phyloP scores from a whole-genome alignment of 1,140 invertebrate species.

The Aphaenogaster ashmeadi region DNA sequence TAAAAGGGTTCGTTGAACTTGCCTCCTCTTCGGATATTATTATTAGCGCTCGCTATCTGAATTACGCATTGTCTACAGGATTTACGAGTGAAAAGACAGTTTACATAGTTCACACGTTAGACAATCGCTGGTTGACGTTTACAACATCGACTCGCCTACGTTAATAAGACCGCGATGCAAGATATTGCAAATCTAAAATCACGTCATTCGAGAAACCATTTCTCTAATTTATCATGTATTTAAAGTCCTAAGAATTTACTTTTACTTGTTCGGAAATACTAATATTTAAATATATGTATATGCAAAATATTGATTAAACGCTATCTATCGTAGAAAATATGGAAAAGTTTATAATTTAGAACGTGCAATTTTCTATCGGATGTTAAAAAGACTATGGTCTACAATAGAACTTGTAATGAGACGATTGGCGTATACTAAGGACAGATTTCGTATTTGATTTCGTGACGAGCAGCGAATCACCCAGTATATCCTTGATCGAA shows the following conservation, averaged over 20 bases:
- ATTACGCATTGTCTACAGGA: constrained; percentile 31
- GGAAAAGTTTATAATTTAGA: neutral
- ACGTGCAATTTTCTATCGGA: neutral
- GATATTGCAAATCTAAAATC: neutral
- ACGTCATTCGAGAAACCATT: neutral
- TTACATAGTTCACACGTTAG: constrained; percentile 37
- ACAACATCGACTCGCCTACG: neutral
- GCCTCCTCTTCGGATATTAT: constrained; percentile 15
- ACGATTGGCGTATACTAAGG: neutral
- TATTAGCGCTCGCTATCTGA: constrained; percentile 12
- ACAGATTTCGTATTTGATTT: constrained; percentile 3
- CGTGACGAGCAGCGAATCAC: neutral
- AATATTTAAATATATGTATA: neutral
- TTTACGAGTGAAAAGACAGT: constrained; percentile 35
- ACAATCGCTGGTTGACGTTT: constrained; percentile 11
- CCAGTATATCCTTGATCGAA: constrained; percentile 35
- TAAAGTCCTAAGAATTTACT: neutral
- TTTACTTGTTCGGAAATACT: neutral
- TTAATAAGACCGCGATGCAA: neutral
- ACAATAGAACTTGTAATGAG: neutral
- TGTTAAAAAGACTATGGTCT: neutral
- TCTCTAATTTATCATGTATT: neutral
- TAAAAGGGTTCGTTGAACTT: constrained; percentile 10
- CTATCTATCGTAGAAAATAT: neutral
- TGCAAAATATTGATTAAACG: neutral